Percentiles rank a stretch among this genome's conserved stretches.
phyloP scores from a whole-genome alignment of 1,140 invertebrate genomes.

The Zeugodacus cucurbitae region DNA sequence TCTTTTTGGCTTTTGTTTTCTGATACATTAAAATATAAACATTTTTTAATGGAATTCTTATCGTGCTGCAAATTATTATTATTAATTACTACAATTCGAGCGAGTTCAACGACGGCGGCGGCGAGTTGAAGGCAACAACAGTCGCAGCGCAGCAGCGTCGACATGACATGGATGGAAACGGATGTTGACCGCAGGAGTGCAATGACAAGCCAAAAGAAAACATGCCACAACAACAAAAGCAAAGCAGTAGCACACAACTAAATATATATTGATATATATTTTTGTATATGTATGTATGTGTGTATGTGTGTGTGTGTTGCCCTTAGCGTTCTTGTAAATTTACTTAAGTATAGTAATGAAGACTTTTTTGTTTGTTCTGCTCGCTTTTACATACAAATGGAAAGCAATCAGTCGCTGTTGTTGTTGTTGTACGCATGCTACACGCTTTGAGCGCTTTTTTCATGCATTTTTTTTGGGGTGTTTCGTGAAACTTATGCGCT shows the following conservation, averaged over 20 bases:
- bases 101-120: background rate
- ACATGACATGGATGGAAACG: background rate
- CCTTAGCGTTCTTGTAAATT: background rate
- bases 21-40: background rate
- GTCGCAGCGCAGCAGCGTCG: too few relatives aligned
- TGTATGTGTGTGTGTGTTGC: background rate
- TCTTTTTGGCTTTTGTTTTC: background rate
- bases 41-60: slow-evolving; percentile 39
- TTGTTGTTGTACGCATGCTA: background rate
- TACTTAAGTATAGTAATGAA: slow-evolving; percentile 12
- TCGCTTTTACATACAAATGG: background rate
- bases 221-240: background rate
- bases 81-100: slow-evolving; percentile 35
- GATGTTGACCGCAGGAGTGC: slow-evolving; percentile 33
- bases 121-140: slow-evolving; percentile 15
- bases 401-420: background rate
- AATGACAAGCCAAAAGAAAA: slow-evolving; percentile 15
- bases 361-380: background rate
- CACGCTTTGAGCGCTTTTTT: background rate
- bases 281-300: background rate
- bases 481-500: background rate
- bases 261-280: background rate
- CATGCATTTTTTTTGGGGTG: too few relatives aligned
- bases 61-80: slow-evolving; percentile 39
- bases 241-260: background rate